Base-by-base conservation (phyloP, 2,888 invertebrate species). In the Antitype chi region DNA sequence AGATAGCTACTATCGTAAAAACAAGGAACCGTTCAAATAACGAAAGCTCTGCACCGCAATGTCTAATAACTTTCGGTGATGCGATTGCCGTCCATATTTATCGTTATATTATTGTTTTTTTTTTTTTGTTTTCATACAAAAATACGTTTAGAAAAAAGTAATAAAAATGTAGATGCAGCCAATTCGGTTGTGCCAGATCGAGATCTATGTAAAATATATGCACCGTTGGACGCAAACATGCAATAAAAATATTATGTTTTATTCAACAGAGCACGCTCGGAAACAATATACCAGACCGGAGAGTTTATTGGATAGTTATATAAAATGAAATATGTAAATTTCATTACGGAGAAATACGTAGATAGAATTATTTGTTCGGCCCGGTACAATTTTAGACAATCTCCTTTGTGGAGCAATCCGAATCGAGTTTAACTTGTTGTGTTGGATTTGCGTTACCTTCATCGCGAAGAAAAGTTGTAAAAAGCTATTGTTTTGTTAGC, bases 201-300 rank as follows among this genome's bases (percentile, higher is more conserved):
- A 87, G 89, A 93, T 91, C 92, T 94, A 95, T 93, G 93, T 93
- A 92, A 93, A 94, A 94, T 94, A 94, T 95, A 95, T 95, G 95
- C 95, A 95, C 92, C 94, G 89, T 83, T 87, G 86, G 91, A 91
- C 91, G 91, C 92, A 92, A 93, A 94, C 93, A 94, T 94, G 93
- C 93, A 92, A 94, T 94, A 94, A 93, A 91, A 93, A 93, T 91
- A 90, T 89, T 86, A 95, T 96, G 95, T 94, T 92, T 96, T 95
- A 96, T 96, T 95, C 96, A 96, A 88, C 82, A 90, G 92, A 85
- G 89, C 87, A 88, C 88, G 89, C 89, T 91, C 90, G 91, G 92
- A 94, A 95, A 94, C 95, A 95, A 95, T 95, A 94, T 92, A 92
- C 88, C 90, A 89, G 88, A 88, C 82, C 88, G 82, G 85, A 86